Evolutionary conservation across 2,888 invertebrate genomes (phyloP).

Genomic region (Eupithecia vulgata): DNA sequence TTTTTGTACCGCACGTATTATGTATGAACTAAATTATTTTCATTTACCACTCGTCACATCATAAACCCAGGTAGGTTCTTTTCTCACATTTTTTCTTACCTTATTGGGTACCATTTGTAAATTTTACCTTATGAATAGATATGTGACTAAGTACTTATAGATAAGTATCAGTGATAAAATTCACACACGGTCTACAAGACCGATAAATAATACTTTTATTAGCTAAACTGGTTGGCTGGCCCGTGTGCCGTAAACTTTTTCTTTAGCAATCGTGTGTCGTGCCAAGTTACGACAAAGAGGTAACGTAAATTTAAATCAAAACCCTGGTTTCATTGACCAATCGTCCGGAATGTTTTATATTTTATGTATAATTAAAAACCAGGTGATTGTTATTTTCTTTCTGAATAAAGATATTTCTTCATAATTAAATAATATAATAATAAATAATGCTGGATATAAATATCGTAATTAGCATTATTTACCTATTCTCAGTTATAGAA

Average conservation of each 20-base stretch:
- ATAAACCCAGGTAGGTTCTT: neutral
- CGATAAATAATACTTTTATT: neutral
- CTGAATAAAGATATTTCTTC: too few relatives aligned
- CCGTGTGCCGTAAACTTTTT: neutral
- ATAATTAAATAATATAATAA: too few relatives aligned
- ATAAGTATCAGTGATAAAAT: too few relatives aligned
- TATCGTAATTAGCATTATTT: neutral
- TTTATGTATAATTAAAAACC: too few relatives aligned
- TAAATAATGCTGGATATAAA: too few relatives aligned
- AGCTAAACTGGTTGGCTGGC: neutral
- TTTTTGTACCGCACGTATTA: neutral
- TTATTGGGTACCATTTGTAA: neutral
- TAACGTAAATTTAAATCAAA: neutral
- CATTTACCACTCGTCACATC: neutral
- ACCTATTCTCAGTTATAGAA: constrained; percentile 4
- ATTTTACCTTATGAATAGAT: neutral
- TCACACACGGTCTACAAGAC: too few relatives aligned
- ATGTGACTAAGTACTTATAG: neutral
- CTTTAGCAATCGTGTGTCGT: neutral
- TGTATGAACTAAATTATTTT: neutral
- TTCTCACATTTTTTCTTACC: neutral
- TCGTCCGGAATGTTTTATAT: neutral
- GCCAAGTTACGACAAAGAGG: neutral
- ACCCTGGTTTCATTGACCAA: neutral
- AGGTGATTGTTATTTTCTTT: too few relatives aligned